Percentiles rank a stretch among this genome's conserved stretches.
These are phyloP conservation scores for Phyllotis vaccarum DNA, from an alignment of 2,797 vertebrate genomes.

Conservation along the genomic window DNA sequence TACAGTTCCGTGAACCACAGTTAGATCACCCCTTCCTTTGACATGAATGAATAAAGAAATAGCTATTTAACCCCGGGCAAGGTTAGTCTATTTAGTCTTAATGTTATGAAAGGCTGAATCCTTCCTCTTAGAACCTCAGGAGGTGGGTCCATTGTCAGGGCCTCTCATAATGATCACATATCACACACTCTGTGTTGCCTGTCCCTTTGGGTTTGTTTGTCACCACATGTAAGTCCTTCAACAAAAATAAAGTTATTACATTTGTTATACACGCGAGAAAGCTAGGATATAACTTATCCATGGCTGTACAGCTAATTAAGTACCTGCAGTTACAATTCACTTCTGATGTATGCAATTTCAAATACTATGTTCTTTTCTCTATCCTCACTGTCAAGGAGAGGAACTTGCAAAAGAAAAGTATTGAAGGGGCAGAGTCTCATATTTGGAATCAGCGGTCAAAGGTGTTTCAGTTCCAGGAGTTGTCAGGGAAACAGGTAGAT, in stretches of 20 bases:
- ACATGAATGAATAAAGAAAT: conserved; percentile 56
- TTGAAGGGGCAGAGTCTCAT: not conserved
- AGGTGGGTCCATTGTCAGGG: not conserved
- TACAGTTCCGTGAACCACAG: conserved; percentile 75
- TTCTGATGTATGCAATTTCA: not conserved
- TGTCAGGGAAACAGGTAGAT: not conserved
- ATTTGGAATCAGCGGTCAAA: not conserved
- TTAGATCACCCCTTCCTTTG: conserved; percentile 76
- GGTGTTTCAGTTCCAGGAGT: not conserved
- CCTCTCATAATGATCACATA: not conserved
- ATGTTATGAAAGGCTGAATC: not conserved
- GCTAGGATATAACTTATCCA: not conserved
- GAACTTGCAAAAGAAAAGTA: not conserved
- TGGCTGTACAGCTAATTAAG: not conserved
- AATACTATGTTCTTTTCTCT: not conserved
- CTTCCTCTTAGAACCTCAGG: not conserved
- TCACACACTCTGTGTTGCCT: not conserved
- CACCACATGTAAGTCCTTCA: not conserved
- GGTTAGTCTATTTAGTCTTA: not conserved
- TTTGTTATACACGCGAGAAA: not conserved
- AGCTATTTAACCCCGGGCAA: conserved; percentile 37
- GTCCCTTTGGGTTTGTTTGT: not conserved
- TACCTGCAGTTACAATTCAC: not conserved
- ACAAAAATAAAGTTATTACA: not conserved
- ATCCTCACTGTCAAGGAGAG: not conserved